Evolutionary conservation across 2,888 invertebrate genomes (phyloP).

Genomic region (Sphaerophoria rueppellii): DNA sequence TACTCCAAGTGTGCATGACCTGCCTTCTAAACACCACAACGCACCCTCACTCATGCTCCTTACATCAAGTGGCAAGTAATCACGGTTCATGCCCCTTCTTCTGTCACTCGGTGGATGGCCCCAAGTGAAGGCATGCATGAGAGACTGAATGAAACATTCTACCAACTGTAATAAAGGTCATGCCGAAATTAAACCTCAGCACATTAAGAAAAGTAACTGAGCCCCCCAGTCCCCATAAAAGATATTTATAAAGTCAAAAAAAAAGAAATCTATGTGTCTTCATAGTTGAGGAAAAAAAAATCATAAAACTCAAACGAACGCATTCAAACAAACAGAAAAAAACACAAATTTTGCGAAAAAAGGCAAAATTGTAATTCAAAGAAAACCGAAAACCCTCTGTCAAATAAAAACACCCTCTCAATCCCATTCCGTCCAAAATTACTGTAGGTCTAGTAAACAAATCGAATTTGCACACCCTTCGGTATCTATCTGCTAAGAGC

Average conservation of each 20-base stretch:
- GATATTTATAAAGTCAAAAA: conserved; percentile 28
- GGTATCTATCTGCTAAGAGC: not conserved
- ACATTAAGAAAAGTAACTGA: conserved; percentile 37
- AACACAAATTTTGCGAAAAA: conserved; percentile 16
- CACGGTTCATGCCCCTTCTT: conserved; percentile 47
- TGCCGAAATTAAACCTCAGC: conserved; percentile 24
- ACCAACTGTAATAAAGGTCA: conserved; percentile 56
- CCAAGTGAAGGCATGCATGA: not conserved
- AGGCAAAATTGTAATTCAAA: conserved; percentile 50
- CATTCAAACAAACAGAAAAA: conserved; percentile 12
- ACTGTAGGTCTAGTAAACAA: conserved; percentile 73
- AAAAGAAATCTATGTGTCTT: not conserved
- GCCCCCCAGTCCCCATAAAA: not conserved
- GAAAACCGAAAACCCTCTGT: conserved; percentile 43
- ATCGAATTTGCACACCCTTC: conserved; percentile 63
- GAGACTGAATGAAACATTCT: conserved; percentile 15
- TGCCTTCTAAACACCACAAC: conserved; percentile 37
- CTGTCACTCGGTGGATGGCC: conserved; percentile 15
- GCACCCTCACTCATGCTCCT: not conserved
- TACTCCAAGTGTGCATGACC: conserved; percentile 57
- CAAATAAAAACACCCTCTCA: conserved; percentile 64
- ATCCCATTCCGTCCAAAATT: conserved; percentile 68
- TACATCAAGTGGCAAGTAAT: conserved; percentile 53
- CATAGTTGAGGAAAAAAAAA: conserved; percentile 13
- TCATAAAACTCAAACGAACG: conserved; percentile 34